Percentiles rank a stretch among this genome's conserved stretches.
These are phyloP conservation scores for Cichladusa arquata DNA, from an alignment of 2,113 vertebrate genomes.

Conservation along the genomic window DNA sequence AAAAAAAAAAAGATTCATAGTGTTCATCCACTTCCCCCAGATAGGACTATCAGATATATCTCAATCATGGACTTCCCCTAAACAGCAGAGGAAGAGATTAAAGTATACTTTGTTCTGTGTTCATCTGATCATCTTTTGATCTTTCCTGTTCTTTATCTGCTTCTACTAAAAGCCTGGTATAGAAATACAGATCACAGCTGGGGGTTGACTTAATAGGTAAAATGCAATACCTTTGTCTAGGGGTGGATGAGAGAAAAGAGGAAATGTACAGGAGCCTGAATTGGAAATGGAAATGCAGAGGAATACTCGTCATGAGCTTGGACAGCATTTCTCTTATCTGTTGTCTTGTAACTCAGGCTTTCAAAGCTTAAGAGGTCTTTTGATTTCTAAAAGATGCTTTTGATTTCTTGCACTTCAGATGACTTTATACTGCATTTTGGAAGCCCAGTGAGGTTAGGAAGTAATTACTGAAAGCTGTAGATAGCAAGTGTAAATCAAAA, in stretches of 20 bases:
- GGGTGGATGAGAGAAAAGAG: not conserved
- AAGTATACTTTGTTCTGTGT: not conserved
- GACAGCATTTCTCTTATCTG: not conserved
- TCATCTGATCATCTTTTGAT: not conserved
- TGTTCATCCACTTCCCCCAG: not conserved
- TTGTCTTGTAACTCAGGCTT: not conserved
- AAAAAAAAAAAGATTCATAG: not conserved
- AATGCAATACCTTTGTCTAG: not conserved
- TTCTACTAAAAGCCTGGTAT: not conserved
- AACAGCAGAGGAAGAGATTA: not conserved
- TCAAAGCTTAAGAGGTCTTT: conserved; percentile 26
- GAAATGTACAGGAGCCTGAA: not conserved
- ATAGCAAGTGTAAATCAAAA: conserved; percentile 1
- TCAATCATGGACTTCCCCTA: not conserved
- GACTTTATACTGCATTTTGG: not conserved
- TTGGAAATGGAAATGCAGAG: not conserved
- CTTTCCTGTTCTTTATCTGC: not conserved
- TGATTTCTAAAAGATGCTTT: conserved; percentile 33
- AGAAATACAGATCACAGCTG: not conserved
- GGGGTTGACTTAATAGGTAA: not conserved
- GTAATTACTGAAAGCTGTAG: conserved; percentile 26
- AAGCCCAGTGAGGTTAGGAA: not conserved
- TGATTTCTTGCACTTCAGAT: conserved; percentile 33
- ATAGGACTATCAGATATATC: not conserved
- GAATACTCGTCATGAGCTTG: not conserved